phyloP scores from a whole-genome alignment of 2,888 invertebrate genomes.

The Hartigia nigra region DNA sequence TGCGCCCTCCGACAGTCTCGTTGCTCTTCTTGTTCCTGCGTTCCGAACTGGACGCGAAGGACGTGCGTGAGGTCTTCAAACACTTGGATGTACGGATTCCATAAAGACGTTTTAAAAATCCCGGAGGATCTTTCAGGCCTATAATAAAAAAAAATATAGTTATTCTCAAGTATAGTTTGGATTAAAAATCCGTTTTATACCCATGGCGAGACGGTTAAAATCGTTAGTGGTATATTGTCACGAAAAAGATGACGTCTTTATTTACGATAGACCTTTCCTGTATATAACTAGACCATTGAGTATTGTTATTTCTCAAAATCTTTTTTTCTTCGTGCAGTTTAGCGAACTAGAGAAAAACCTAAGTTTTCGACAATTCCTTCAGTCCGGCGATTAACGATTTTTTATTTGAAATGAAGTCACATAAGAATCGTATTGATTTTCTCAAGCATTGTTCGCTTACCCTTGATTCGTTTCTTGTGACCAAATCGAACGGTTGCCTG shows the following conservation, averaged over 20 bases:
- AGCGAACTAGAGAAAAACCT: background rate
- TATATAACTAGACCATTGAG: background rate
- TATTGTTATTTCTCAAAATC: background rate
- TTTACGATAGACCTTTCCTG: background rate
- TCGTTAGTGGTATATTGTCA: constrained; percentile 47
- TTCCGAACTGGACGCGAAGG: background rate
- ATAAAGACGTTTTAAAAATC: background rate
- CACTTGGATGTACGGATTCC: background rate
- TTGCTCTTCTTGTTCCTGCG: constrained; percentile 4
- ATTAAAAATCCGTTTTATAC: background rate
- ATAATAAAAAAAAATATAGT: background rate
- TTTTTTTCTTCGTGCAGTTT: background rate
- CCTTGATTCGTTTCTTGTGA: background rate
- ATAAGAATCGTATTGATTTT: background rate
- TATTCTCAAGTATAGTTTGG: background rate
- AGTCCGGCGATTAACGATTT: background rate
- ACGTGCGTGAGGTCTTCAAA: background rate
- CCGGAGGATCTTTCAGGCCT: background rate
- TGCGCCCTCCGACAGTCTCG: background rate
- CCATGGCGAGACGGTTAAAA: constrained; percentile 24
- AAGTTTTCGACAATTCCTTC: background rate
- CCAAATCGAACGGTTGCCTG: background rate
- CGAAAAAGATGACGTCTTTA: constrained; percentile 3
- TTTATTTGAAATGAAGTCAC: background rate
- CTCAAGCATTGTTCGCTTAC: background rate